phyloP scores from a whole-genome alignment of 2,888 invertebrate species.

The Callinectes sapidus region DNA sequence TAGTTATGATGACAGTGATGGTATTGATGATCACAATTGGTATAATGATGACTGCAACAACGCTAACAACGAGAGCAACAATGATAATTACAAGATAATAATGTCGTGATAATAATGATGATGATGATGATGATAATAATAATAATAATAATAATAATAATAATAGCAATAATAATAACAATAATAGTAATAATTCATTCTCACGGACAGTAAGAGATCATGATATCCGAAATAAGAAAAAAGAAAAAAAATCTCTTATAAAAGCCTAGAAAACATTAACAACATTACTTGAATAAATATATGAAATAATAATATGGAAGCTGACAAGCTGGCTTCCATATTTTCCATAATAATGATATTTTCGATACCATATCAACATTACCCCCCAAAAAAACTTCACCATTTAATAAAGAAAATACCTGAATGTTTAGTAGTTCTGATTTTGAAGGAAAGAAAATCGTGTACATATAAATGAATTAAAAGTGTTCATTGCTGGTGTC shows the following conservation, averaged over 20 bases:
- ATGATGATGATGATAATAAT: neutral
- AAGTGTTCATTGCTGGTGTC: conserved; percentile 14
- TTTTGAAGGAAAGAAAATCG: neutral
- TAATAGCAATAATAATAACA: neutral
- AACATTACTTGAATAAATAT: neutral
- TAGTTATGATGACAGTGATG: too few species aligned
- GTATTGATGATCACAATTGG: neutral
- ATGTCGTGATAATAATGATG: neutral
- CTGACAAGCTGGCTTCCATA: neutral
- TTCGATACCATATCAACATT: neutral
- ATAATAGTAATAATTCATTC: neutral
- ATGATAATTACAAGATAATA: neutral
- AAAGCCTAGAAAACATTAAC: neutral
- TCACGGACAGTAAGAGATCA: too few species aligned
- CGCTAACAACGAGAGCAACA: neutral
- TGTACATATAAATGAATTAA: neutral
- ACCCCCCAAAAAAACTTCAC: neutral
- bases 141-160: conserved; percentile 12
- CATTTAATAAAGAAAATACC: neutral
- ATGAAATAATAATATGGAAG: neutral
- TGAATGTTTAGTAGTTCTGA: neutral
- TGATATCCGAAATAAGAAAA: neutral
- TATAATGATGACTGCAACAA: too few species aligned
- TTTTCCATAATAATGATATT: neutral
- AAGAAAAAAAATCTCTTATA: neutral